Percentiles rank a stretch among this genome's conserved stretches.
These are phyloP conservation scores for Drosophila infuscata DNA, from an alignment of 2,888 invertebrate genomes.

Conservation along the genomic window DNA sequence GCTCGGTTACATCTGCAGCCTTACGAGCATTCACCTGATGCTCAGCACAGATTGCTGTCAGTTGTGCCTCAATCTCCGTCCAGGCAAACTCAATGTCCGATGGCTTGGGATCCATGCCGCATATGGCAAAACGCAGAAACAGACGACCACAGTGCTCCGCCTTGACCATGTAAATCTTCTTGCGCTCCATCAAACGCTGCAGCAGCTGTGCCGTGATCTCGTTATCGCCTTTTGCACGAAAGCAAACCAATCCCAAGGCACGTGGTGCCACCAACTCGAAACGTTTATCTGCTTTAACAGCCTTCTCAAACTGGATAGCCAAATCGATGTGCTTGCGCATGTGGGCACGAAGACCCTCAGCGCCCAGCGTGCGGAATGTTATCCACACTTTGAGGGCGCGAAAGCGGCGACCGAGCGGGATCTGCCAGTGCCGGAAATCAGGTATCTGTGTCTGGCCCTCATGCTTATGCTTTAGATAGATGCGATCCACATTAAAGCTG, in stretches of 20 bases:
- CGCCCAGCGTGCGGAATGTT: slow-evolving; percentile 93
- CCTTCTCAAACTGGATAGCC: slow-evolving; percentile 91
- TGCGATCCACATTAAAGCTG: slow-evolving; percentile 95
- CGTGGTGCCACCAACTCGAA: slow-evolving; percentile 92
- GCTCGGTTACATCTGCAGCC: slow-evolving; percentile 51
- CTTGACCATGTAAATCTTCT: slow-evolving; percentile 93
- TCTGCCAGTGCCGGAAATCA: slow-evolving; percentile 92
- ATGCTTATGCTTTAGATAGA: slow-evolving; percentile 92
- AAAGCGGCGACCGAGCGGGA: slow-evolving; percentile 93
- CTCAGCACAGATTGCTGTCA: slow-evolving; percentile 83
- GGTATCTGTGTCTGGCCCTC: slow-evolving; percentile 87
- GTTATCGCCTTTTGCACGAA: slow-evolving; percentile 92
- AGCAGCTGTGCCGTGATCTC: slow-evolving; percentile 89
- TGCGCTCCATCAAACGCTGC: slow-evolving; percentile 90
- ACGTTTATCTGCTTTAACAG: slow-evolving; percentile 89
- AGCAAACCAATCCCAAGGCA: slow-evolving; percentile 94
- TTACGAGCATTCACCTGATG: slow-evolving; percentile 40
- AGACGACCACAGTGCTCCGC: slow-evolving; percentile 89
- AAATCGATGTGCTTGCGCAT: slow-evolving; percentile 91
- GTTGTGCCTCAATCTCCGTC: slow-evolving; percentile 88
- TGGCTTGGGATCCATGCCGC: slow-evolving; percentile 89
- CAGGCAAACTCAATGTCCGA: slow-evolving; percentile 91
- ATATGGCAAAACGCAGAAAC: slow-evolving; percentile 93
- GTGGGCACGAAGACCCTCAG: slow-evolving; percentile 91
- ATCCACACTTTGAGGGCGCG: slow-evolving; percentile 97